Evolutionary conservation across 2,797 vertebrate species (phyloP).

Genomic region (Falco peregrinus): DNA sequence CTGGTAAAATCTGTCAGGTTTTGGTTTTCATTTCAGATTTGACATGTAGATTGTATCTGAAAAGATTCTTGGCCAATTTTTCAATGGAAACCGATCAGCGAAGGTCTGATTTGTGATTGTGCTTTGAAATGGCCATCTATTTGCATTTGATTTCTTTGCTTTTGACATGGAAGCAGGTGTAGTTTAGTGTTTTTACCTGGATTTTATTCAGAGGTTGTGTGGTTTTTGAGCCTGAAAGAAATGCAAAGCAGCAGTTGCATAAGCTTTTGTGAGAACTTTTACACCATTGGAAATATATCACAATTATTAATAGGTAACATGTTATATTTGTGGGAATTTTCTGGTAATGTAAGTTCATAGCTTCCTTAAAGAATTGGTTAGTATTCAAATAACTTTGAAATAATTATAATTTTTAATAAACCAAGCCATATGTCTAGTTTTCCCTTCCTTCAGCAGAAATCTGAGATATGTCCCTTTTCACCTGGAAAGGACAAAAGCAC

Average conservation of each 20-base stretch:
- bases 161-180: not conserved
- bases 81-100: not conserved
- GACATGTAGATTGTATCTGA: not conserved
- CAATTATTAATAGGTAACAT: not conserved
- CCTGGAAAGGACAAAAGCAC: not conserved
- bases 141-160: not conserved
- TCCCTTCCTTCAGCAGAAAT: not conserved
- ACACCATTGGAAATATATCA: not conserved
- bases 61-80: not conserved
- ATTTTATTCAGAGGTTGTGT: not conserved
- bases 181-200: not conserved
- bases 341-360: not conserved
- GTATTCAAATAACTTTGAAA: not conserved
- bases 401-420: not conserved
- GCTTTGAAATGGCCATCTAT: not conserved
- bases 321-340: not conserved
- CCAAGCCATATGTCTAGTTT: not conserved
- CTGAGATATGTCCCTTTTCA: not conserved
- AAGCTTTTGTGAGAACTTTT: not conserved
- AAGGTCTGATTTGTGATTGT: not conserved
- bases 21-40: not conserved
- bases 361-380: not conserved
- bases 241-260: not conserved
- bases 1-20: not conserved
- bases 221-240: not conserved